Evolutionary conservation across 2,113 vertebrate species (phyloP).

Genomic region (Trachemys scripta): DNA sequence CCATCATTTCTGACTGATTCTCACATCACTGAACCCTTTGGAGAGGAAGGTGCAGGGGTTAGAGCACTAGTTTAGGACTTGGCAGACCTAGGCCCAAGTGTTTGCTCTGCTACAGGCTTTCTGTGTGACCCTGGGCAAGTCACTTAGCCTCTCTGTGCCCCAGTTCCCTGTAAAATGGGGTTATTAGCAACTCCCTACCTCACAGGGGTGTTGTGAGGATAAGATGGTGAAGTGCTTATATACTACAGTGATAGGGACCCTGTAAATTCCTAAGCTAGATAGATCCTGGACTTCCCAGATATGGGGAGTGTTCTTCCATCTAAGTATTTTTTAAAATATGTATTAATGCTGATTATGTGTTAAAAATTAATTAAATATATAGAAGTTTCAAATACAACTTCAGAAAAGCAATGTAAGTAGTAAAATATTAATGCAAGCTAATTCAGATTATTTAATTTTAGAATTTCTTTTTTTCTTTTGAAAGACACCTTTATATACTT

Average conservation of each 20-base stretch:
- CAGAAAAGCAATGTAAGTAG: neutral
- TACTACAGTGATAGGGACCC: neutral
- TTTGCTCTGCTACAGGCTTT: neutral
- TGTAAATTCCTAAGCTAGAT: neutral
- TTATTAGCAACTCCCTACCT: neutral
- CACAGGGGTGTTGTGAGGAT: neutral
- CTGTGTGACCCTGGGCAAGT: neutral
- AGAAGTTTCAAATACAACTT: neutral
- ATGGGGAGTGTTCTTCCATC: rapidly evolving
- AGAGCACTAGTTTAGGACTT: neutral
- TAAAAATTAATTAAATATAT: neutral
- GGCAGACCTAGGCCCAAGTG: neutral
- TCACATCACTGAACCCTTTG: neutral
- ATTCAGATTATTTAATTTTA: neutral
- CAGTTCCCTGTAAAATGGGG: neutral
- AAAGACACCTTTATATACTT: neutral
- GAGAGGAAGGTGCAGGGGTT: neutral
- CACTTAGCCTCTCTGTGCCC: neutral
- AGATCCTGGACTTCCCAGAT: neutral
- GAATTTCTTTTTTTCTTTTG: neutral
- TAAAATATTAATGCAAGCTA: neutral
- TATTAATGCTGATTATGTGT: neutral
- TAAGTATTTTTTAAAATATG: neutral
- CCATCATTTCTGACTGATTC: neutral
- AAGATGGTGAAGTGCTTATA: neutral